phyloP scores from a whole-genome alignment of 2,797 vertebrate species.

The Sebastes itinus region DNA sequence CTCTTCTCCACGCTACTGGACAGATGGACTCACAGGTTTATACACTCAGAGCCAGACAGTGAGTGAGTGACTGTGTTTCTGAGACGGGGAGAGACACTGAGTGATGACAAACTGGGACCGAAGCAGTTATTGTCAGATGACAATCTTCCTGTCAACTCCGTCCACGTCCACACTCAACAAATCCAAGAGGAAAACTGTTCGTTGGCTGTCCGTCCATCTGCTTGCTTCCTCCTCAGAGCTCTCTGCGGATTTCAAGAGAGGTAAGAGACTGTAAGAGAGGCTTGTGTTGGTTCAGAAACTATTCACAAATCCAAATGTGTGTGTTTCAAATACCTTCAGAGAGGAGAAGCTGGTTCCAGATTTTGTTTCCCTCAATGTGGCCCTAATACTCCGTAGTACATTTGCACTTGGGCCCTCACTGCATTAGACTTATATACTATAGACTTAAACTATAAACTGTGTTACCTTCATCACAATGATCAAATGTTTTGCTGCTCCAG shows the following conservation, averaged over 20 bases:
- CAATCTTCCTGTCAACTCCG: constrained; percentile 12
- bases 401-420: too few species aligned
- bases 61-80: background rate
- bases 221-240: background rate
- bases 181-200: constrained; percentile 7
- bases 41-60: background rate
- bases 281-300: background rate
- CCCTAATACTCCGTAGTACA: too few species aligned
- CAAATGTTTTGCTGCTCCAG: too few species aligned
- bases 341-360: too few species aligned
- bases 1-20: background rate
- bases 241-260: background rate
- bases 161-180: background rate
- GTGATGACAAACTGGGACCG: background rate
- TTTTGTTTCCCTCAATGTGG: too few species aligned
- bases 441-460: too few species aligned
- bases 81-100: background rate
- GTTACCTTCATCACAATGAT: too few species aligned
- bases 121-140: constrained; percentile 4
- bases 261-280: background rate
- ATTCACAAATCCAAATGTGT: background rate
- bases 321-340: background rate
- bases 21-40: constrained; percentile 51
- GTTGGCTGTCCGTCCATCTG: constrained; percentile 1
- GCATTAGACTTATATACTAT: too few species aligned